Evolutionary conservation across 1,140 invertebrate species (phyloP).

Genomic region (Hesperophylax magnus): DNA sequence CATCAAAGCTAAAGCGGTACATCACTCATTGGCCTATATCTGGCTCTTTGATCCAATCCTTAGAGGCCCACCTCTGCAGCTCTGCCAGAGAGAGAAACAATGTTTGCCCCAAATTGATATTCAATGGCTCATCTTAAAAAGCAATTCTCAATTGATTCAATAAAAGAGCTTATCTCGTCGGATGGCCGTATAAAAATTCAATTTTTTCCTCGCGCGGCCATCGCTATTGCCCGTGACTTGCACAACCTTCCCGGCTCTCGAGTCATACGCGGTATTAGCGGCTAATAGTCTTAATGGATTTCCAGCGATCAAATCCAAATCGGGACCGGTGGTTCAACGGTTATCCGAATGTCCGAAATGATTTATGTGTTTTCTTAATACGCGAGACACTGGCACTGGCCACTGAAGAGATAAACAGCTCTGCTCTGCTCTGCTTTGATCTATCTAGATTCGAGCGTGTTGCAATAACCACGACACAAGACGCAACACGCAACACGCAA

Average conservation of each 20-base stretch:
- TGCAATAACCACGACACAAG: neutral
- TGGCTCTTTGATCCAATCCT: neutral
- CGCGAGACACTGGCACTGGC: slow-evolving; percentile 14
- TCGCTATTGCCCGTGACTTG: slow-evolving; percentile 21
- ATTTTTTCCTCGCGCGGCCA: neutral
- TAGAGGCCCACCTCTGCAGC: slow-evolving; percentile 5
- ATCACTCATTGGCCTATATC: neutral
- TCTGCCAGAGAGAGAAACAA: neutral
- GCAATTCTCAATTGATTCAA: slow-evolving; percentile 37
- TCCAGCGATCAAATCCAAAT: slow-evolving; percentile 27
- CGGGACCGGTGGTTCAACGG: slow-evolving; percentile 11
- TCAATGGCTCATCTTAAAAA: slow-evolving; percentile 37
- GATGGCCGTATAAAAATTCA: slow-evolving; percentile 22
- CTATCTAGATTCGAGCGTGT: slow-evolving; percentile 15
- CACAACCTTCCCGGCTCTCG: neutral
- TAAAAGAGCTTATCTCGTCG: slow-evolving; percentile 38
- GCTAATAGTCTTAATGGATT: slow-evolving; percentile 43
- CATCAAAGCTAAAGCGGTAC: neutral
- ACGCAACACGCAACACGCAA: neutral
- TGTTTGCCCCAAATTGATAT: slow-evolving; percentile 37
- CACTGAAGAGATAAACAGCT: slow-evolving; percentile 24
- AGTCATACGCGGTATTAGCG: slow-evolving; percentile 21
- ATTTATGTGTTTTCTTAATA: slow-evolving; percentile 39
- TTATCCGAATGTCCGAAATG: slow-evolving; percentile 32
- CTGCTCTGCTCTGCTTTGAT: neutral